phyloP scores from a whole-genome alignment of 2,888 invertebrate genomes.

The Tanytarsus gracilentus region DNA sequence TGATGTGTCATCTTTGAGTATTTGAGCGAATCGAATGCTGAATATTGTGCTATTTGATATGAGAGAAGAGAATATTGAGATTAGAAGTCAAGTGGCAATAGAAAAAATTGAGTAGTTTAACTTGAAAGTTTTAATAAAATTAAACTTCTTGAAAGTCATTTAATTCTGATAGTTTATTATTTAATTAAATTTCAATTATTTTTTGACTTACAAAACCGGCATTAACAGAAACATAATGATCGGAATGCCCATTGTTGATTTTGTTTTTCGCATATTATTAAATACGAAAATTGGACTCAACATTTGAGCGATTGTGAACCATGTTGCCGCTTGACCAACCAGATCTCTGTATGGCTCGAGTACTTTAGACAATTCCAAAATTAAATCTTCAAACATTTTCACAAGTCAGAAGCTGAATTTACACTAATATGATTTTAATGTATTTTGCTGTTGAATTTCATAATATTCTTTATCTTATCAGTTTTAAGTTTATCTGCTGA shows the following conservation, averaged over 20 bases:
- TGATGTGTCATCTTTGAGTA: conserved; percentile 66
- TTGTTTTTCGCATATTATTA: conserved; percentile 61
- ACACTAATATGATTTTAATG: background rate
- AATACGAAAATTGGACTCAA: conserved; percentile 69
- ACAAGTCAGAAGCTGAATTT: background rate
- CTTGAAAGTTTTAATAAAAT: conserved; percentile 24
- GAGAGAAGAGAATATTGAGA: background rate
- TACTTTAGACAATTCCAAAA: background rate
- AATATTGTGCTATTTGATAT: conserved; percentile 54
- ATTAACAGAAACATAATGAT: conserved; percentile 68
- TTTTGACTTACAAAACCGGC: conserved; percentile 58
- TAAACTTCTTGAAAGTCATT: no score
- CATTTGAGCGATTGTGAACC: conserved; percentile 68
- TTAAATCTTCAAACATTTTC: background rate
- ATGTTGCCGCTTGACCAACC: background rate
- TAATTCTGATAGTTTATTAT: no score
- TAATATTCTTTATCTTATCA: no score
- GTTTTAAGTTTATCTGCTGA: no score
- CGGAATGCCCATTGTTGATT: conserved; percentile 55
- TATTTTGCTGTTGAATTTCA: no score
- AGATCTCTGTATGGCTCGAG: conserved; percentile 5
- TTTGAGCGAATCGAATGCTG: conserved; percentile 65
- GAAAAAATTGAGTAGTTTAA: background rate
- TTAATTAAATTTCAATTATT: conserved; percentile 34
- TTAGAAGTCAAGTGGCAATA: background rate